Base-by-base conservation (phyloP, 2,797 vertebrate genomes). In the Muscicapa comitata region DNA sequence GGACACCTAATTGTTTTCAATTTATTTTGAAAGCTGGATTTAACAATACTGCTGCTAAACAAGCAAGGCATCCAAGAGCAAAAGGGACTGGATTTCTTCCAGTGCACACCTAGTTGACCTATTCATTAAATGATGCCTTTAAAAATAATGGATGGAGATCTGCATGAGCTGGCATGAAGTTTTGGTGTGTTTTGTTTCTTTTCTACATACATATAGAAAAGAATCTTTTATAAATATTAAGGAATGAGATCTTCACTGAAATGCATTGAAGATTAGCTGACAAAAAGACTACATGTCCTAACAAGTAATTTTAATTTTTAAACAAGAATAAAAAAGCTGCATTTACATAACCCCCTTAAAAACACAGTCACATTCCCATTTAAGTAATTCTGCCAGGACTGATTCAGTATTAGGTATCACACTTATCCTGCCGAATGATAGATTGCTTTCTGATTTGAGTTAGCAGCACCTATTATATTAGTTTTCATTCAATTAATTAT, bases 401-500 rank as follows among this genome's bases (percentile, higher is more conserved):
- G 2, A 70, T 79, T 96, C 70, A 79, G 21, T 73, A 71, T 67
- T 70, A 82, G 61, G 66, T 45, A 70, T 80, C 78, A 79, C 63
- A 78, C 82, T 95, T 93, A 66, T 47, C 90, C 88, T 57, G 57
- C 65, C 80, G 96, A 96, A 85, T 84, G 91, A 79, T 89, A 71
- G 76, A 96, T 77, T 51, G 61, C 62, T 78, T 96, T 95, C 80
- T 95, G 82, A 75, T 80, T 97, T 96, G 92, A 97, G 58, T 96
- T 96, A 96, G 91, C 93, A 94, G 55, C 42, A 95, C 40, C 45
- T 95, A 91, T 94, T 97, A 90, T 91, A 93, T 90, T 94, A 93
- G 80, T 91, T 95, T 97, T 68, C 51, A 86, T 94, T 84, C 63
- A 94, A 93, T 97, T 97, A 97, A 98, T 96, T 97, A 77, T 86